Conservation (phyloP, 2,797 vertebrate genomes). For the Bradypodion pumilum region DNA sequence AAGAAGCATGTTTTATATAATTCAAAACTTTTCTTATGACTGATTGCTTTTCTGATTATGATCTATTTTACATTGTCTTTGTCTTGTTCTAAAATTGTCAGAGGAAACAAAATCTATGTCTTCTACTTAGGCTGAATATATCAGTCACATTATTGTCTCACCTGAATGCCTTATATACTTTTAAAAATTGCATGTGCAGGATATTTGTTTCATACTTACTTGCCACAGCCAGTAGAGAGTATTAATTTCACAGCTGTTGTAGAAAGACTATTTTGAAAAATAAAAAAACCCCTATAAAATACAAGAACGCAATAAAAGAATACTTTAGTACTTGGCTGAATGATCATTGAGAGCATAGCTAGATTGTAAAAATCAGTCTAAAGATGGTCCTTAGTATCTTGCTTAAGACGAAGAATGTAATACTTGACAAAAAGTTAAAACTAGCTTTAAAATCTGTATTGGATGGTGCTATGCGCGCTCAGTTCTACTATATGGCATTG, state of each 20-base stretch:
- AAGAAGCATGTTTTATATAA: conserved; percentile 32
- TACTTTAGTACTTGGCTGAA: background rate
- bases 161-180: conserved; percentile 20
- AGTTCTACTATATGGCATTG: too few relatives aligned
- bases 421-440: too few relatives aligned
- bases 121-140: conserved; percentile 35
- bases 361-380: too few relatives aligned
- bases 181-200: conserved; percentile 8
- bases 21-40: conserved; percentile 29
- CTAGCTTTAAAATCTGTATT: too few relatives aligned
- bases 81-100: conserved; percentile 31
- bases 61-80: conserved; percentile 41
- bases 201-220: background rate
- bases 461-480: too few relatives aligned
- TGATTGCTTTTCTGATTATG: background rate
- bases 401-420: too few relatives aligned
- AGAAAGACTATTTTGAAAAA: background rate
- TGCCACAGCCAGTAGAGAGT: conserved; percentile 43
- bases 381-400: too few relatives aligned
- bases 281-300: background rate
- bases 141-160: conserved; percentile 10
- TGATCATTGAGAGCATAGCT: too few relatives aligned
- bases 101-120: conserved; percentile 43
- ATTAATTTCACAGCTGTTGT: conserved; percentile 18
- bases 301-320: background rate